Base-by-base conservation (phyloP, 1,140 invertebrate species). In the Cecropterus lyciades region DNA sequence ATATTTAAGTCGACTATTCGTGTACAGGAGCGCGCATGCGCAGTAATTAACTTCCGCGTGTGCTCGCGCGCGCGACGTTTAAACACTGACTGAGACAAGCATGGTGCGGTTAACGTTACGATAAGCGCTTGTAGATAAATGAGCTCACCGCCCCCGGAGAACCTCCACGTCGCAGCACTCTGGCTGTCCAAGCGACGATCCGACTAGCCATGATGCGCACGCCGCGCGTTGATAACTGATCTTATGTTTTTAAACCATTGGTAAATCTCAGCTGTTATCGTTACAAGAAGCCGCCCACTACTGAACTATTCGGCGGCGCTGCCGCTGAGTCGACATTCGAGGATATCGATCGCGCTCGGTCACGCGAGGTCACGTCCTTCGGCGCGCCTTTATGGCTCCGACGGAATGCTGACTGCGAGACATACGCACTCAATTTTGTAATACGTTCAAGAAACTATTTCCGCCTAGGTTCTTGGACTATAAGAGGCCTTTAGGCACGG, bases 361-460 rank as follows among this genome's bases (percentile, higher is more conserved):
- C 82, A 80, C 69, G 77, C 86, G 87, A 89, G 89, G 89, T 89
- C 87, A 77, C 73, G 89, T 92, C 89, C 89, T 92, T 90, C 87
- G 87, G 79, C 87, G 83, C 89, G 89, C 89, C 89, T 92, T 87
- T 69, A 65, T 69, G 84, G 79, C 87, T 78, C 75, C 77, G 24
- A 24, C 67, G 67, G 49, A 75, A 57, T 52, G 15, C 43, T 30
- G 43, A 63, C 42, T 33, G 42, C 30, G 42, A 59, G 33, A 48
- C 27, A 43, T 17, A 68, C 52, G 49, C 42, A 57, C 13, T 59
- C 11, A 16, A 55, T 48, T 57, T 65, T 62, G 55, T 52, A 52
- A 43, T 20, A 49, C 48, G 10, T 13, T n/a, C n/a, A 13, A 56
- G 42, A 56, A 24, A 24, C 11, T 43, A 9, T 8, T n/a, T 37